Base-by-base conservation (phyloP, 2,797 vertebrate genomes). In the Gymnoscopelus microlampas region DNA sequence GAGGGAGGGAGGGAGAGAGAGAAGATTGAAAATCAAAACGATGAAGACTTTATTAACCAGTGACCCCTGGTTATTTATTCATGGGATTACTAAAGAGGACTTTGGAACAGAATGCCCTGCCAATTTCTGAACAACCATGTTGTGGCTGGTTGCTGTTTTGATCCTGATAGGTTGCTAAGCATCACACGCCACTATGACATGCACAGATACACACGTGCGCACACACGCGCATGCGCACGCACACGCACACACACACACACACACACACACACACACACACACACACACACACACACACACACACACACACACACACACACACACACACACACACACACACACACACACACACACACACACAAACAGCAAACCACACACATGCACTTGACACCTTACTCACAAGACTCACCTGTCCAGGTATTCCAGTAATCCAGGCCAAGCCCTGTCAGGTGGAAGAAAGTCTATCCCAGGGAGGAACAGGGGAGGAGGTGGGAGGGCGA, bases 361-460 rank as follows among this genome's bases (percentile, higher is more conserved):
- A n/a, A 12, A 26, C 57, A 54, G 23, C 26, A 19, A 53, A 19
- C 29, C 53, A 56, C 53, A 32, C 23, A 70, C 35, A 71, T 76
- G 78, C 86, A 81, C 84, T 86, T 87, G 89, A 89, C 86, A 90
- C 84, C 83, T 90, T 76, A 75, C 74, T 57, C 61, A 73, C 80
- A 63, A 74, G 80, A 76, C 85, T 87, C 77, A 90, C 87, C 86
- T 93, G 91, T 86, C 87, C 84, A 90, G 88, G 83, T 88, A 91
- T 92, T 90, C 89, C 85, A 81, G 86, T 89, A 77, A 86, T 89
- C 87, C 80, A 86, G 83, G 80, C 88, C 89, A 86, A 83, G 76
- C 75, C 84, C 81, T 89, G 90, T 92, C 88, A 92, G 85, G 86
- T 91, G 88, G 84, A 87, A 85, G 93, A 90, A 93, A 94, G 89